Conservation (phyloP, 2,888 invertebrate genomes). For the Standfussiana lucernea region DNA sequence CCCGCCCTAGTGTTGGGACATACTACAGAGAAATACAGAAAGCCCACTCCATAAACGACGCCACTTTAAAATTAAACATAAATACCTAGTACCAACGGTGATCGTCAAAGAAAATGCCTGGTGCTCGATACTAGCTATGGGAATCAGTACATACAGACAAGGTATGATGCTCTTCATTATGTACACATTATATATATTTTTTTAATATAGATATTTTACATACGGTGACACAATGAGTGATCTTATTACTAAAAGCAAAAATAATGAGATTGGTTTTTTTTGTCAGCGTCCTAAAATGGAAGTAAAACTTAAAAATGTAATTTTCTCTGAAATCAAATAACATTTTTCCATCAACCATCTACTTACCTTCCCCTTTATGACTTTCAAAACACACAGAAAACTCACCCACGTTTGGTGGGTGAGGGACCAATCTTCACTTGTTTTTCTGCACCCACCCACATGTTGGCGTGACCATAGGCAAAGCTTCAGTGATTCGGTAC, state of each 20-base stretch:
- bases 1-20: constrained; percentile 40
- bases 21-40: constrained; percentile 16
- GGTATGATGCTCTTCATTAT: not conserved
- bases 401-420: too few relatives aligned
- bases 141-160: not conserved
- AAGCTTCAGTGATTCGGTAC: constrained; percentile 51
- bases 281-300: too few relatives aligned
- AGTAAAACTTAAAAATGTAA: too few relatives aligned
- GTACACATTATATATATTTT: too few relatives aligned
- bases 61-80: too few relatives aligned
- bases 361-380: not conserved
- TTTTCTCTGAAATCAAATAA: not conserved
- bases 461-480: not conserved
- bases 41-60: not conserved
- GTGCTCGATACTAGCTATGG: not conserved
- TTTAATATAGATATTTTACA: too few relatives aligned
- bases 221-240: too few relatives aligned
- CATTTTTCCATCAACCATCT: not conserved
- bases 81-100: not conserved
- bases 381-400: constrained; percentile 3
- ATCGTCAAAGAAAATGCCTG: not conserved
- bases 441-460: constrained; percentile 25
- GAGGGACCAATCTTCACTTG: constrained; percentile 14
- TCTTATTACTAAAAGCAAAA: too few relatives aligned
- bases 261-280: too few relatives aligned